Percentiles rank a stretch among this genome's conserved stretches.
phyloP scores from a whole-genome alignment of 2,797 vertebrate species.

The Novumbra hubbsi region DNA sequence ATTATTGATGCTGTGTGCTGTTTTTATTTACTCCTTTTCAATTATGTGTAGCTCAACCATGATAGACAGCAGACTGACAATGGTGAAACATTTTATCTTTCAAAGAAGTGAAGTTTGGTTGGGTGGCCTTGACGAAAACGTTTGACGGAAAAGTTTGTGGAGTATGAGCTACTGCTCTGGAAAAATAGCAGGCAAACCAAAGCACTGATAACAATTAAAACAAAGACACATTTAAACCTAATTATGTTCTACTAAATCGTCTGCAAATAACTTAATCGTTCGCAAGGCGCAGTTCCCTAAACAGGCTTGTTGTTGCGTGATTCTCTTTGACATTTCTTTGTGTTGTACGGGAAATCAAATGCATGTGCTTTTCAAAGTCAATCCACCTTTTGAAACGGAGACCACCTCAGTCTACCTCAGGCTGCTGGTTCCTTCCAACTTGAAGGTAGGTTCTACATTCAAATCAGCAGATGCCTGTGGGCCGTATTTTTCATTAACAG shows the following conservation, averaged over 20 bases:
- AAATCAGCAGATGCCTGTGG: conserved; percentile 29
- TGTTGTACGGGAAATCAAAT: neutral
- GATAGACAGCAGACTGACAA: conserved; percentile 14
- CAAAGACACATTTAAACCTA: neutral
- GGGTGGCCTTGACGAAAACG: neutral
- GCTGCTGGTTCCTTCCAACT: conserved; percentile 25
- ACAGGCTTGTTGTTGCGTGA: neutral
- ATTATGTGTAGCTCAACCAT: conserved; percentile 13
- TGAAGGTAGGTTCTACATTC: conserved; percentile 22
- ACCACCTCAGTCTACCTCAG: neutral
- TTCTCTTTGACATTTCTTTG: neutral
- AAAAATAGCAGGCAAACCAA: neutral
- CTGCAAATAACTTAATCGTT: neutral
- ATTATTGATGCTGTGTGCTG: neutral
- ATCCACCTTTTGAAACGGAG: conserved; percentile 19
- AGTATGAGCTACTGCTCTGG: neutral
- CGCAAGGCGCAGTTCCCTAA: neutral
- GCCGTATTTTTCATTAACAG: conserved; percentile 36
- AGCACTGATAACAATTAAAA: neutral
- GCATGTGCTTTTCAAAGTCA: conserved; percentile 2
- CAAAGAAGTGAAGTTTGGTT: neutral
- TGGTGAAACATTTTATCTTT: neutral
- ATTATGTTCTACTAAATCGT: neutral
- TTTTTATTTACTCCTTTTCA: conserved; percentile 18
- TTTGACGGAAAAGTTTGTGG: conserved; percentile 1